These are phyloP conservation scores for Stichodactyla mertensii DNA, from an alignment of 64 coral and sea anemone genomes.

Conservation along the genomic window DNA sequence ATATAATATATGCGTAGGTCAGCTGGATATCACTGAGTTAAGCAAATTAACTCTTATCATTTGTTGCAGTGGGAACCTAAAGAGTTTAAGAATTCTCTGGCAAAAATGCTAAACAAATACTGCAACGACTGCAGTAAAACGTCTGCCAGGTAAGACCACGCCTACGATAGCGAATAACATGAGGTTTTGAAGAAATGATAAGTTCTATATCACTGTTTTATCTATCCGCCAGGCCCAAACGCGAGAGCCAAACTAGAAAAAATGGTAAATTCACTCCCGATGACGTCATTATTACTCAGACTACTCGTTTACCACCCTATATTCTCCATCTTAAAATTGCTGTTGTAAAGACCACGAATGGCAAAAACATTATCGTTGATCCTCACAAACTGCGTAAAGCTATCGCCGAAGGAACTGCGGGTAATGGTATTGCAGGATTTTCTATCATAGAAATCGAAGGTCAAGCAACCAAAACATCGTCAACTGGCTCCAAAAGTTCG, in stretches of 20 bases:
- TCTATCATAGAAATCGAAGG: neutral
- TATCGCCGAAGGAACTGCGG: neutral
- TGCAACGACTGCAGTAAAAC: neutral
- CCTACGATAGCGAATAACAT: no score
- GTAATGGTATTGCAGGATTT: neutral
- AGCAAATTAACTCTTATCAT: neutral
- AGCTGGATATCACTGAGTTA: neutral
- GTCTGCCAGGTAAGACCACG: neutral
- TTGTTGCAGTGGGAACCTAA: constrained; percentile 18
- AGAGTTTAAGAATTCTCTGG: neutral
- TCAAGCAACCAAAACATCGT: neutral
- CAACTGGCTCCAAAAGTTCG: neutral
- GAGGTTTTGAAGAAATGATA: neutral
- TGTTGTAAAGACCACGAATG: neutral
- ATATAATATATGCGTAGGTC: neutral
- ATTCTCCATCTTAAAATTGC: neutral
- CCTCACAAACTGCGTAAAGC: neutral
- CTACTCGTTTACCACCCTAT: neutral
- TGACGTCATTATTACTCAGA: neutral
- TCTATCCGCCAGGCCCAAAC: neutral
- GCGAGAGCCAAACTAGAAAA: neutral
- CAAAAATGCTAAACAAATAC: neutral
- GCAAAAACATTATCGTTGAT: neutral
- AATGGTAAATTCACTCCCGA: neutral
- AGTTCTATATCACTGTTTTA: neutral